Conservation (phyloP, 2,797 vertebrate species). For the Chromis chromis region DNA sequence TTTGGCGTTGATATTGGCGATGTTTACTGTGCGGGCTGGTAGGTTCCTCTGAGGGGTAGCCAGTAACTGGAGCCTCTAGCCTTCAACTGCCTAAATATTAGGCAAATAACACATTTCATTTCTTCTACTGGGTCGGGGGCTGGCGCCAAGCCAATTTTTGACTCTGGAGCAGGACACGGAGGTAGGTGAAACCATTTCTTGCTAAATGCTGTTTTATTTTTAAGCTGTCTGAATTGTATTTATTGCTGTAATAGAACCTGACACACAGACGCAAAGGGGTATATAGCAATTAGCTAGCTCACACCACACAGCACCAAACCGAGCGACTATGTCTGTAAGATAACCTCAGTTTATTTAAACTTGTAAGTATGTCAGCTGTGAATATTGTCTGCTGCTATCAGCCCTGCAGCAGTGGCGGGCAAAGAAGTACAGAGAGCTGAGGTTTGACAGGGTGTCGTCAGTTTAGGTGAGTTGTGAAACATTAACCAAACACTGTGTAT, state of each 20-base stretch:
- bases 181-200: constrained; percentile 64
- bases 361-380: too few relatives aligned
- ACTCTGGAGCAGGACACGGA: constrained; percentile 87
- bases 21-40: constrained; percentile 60
- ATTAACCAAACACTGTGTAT: background rate
- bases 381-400: background rate
- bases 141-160: constrained; percentile 73
- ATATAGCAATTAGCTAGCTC: constrained; percentile 31
- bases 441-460: constrained; percentile 8
- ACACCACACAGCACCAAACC: background rate
- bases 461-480: constrained; percentile 2
- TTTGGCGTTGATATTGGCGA: constrained; percentile 51
- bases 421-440: too few relatives aligned
- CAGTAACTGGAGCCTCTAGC: constrained; percentile 54
- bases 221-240: constrained; percentile 11
- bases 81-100: constrained; percentile 52
- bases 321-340: background rate
- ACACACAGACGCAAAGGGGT: constrained; percentile 9
- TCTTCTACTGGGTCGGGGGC: constrained; percentile 48
- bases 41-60: constrained; percentile 46
- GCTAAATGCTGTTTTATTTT: constrained; percentile 3
- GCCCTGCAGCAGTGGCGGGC: too few relatives aligned
- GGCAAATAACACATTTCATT: constrained; percentile 42
- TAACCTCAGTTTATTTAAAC: background rate
- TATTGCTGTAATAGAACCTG: constrained; percentile 35